phyloP scores from a whole-genome alignment of 1,140 invertebrate species.

The Cryptotermes secundus region DNA sequence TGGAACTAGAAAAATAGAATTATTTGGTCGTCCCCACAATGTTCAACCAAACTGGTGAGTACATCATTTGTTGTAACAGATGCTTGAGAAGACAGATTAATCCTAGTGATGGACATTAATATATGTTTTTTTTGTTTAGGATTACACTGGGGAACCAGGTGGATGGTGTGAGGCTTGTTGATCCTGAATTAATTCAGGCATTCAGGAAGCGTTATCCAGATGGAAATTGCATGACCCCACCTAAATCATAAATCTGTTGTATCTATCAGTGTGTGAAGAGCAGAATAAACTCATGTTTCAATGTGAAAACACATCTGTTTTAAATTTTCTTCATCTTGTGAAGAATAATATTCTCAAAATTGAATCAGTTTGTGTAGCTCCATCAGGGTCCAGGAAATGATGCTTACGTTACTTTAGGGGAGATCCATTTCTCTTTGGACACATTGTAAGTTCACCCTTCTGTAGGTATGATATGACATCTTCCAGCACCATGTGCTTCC shows the following conservation, averaged over 20 bases:
- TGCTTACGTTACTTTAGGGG: too few species aligned
- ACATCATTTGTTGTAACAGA: background rate
- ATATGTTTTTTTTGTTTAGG: constrained; percentile 50
- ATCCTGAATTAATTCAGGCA: constrained; percentile 85
- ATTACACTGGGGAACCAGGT: constrained; percentile 95
- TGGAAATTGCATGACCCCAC: constrained; percentile 78
- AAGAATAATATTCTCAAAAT: too few species aligned
- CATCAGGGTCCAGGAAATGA: too few species aligned
- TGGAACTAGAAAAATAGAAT: constrained; percentile 94
- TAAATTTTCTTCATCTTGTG: too few species aligned
- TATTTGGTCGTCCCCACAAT: constrained; percentile 96
- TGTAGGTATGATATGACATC: too few species aligned
- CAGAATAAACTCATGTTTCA: background rate
- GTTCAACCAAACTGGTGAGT: constrained; percentile 94
- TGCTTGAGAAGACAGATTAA: background rate
- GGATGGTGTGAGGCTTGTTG: constrained; percentile 90
- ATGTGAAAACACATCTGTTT: too few species aligned
- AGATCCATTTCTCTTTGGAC: too few species aligned
- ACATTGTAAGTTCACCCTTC: too few species aligned
- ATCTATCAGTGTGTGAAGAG: background rate
- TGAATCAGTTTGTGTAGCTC: too few species aligned
- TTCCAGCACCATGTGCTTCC: too few species aligned
- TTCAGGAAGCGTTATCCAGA: constrained; percentile 93
- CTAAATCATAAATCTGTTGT: constrained; percentile 26
- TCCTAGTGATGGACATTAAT: too few species aligned